phyloP scores from a whole-genome alignment of 2,113 vertebrate species.

The Dromiciops gliroides region DNA sequence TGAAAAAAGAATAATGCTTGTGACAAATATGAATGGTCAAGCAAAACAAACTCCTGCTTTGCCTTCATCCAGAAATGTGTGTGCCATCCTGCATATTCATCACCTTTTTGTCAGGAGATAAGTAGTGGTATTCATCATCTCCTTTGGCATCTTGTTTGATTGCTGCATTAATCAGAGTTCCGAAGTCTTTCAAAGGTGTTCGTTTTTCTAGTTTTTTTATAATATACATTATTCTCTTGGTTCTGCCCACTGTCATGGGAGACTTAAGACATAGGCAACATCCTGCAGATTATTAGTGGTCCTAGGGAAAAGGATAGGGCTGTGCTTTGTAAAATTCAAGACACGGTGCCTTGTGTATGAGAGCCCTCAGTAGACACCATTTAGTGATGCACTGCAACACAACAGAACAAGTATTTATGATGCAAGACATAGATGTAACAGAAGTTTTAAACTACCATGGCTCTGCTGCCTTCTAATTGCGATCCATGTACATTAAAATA shows the following conservation, averaged over 20 bases:
- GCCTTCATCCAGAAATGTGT: not conserved
- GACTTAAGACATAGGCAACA: not conserved
- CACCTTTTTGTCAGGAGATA: not conserved
- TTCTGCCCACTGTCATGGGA: no score
- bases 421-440: not conserved
- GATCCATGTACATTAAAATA: not conserved
- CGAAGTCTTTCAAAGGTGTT: no score
- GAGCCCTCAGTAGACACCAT: not conserved
- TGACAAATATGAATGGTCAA: not conserved
- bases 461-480: not conserved
- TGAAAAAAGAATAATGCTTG: not conserved
- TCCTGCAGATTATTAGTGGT: not conserved
- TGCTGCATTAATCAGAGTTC: no score
- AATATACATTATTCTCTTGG: no score
- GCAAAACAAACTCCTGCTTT: not conserved
- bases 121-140: not conserved
- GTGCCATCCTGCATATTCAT: not conserved
- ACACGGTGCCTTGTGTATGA: not conserved
- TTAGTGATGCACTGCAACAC: not conserved
- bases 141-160: not conserved
- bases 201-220: no score
- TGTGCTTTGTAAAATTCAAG: not conserved
- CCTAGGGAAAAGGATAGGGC: not conserved
- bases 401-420: not conserved
- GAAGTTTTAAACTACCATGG: not conserved